Evolutionary conservation across 2,888 invertebrate species (phyloP), one percentile per base, ranked within the genome.

Genomic region (Hirtodrosophila duncani): DNA sequence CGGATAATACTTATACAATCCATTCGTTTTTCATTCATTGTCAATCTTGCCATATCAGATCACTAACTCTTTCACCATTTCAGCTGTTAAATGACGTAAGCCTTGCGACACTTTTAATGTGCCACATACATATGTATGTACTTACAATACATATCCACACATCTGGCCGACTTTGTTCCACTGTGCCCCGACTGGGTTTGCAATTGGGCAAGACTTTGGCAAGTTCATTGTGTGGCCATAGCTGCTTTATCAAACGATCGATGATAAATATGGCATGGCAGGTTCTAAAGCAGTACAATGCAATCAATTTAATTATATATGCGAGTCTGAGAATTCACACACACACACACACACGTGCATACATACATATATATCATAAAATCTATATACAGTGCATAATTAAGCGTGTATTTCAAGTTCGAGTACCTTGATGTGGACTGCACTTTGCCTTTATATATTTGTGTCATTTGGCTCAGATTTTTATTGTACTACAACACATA

Each of bases 161-260:
- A n/a, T n/a, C n/a, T n/a, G n/a, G n/a, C n/a, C n/a, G n/a, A n/a
- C n/a, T 10, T 5, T 16, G 23, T 23, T 1, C 14, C 37, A 50
- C 49, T 41, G 39, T 55, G 55, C 29, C 6, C 5, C 27, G 9
- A 13, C 11, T 13, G 11, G n/a, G 11, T 11, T 1, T 4, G 16
- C 11, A 42, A 24, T 21, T n/a, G n/a, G 11, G 53, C n/a, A n/a
- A 21, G 5, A 16, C 14, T n/a, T 24, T 23, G 36, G 18, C 31
- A 51, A 34, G 51, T 60, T 42, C 36, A 37, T 27, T 57, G 59
- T 21, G 26, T 17, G 44, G 52, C 43, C 17, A 16, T 11, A 24
- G 10, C 26, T 29, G 45, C 51, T 63, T n/a, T 80, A 71, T 80
- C 78, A 41, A 51, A n/a, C 57, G 60, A 64, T 64, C 65, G 57